Percentiles rank a stretch among this genome's conserved stretches.
Conservation (phyloP, 2,113 vertebrate genomes). For the Myotis davidii region DNA sequence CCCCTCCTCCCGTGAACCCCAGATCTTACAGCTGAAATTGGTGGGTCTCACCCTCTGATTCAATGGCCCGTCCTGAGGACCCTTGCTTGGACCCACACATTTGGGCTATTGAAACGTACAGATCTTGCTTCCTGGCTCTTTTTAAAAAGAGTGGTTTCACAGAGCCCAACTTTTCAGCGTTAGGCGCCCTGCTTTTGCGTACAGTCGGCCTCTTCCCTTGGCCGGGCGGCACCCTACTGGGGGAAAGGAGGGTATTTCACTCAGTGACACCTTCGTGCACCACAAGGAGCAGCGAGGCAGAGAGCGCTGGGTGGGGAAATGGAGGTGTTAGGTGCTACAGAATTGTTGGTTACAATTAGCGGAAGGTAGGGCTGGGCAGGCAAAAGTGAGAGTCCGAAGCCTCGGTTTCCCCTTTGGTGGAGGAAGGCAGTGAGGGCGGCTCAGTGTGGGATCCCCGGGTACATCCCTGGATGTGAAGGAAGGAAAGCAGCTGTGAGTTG, state of each 20-base stretch:
- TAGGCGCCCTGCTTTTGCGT: neutral
- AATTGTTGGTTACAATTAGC: neutral
- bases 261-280: neutral
- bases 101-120: neutral
- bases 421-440: neutral
- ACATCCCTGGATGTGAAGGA: neutral
- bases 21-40: neutral
- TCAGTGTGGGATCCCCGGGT: neutral
- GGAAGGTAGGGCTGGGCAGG: neutral
- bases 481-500: neutral
- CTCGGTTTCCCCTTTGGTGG: neutral
- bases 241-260: neutral
- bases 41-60: neutral
- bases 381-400: neutral
- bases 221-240: neutral
- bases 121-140: neutral
- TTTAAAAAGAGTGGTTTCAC: neutral
- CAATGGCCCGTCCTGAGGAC: fast-evolving
- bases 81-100: neutral
- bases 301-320: neutral
- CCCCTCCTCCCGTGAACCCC: neutral
- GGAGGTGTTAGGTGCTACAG: neutral
- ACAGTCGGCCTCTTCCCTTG: neutral
- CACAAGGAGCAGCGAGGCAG: fast-evolving
- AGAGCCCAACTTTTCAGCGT: neutral